Evolutionary conservation across 2,888 invertebrate genomes (phyloP).

Genomic region (Brenthis daphne): DNA sequence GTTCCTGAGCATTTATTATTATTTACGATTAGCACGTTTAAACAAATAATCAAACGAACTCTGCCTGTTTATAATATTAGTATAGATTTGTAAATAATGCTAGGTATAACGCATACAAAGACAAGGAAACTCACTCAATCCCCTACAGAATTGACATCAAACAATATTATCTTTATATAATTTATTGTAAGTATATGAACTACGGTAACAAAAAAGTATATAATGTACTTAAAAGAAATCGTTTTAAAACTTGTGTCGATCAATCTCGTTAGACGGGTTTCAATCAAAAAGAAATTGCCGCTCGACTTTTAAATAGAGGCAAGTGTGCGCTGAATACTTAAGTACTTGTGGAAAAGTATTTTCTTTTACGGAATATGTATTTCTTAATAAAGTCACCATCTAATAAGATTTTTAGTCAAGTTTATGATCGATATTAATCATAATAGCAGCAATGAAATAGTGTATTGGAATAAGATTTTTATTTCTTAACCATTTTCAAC

Average conservation of each 20-base stretch:
- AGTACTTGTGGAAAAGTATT: slow-evolving; percentile 15
- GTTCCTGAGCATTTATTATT: too few relatives aligned
- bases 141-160: too few relatives aligned
- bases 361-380: slow-evolving; percentile 3
- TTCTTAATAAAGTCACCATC: background rate
- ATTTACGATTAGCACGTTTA: too few relatives aligned
- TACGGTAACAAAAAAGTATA: background rate
- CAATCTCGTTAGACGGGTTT: slow-evolving; percentile 26
- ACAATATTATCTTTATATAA: too few relatives aligned
- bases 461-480: background rate
- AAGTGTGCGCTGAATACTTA: slow-evolving; percentile 19
- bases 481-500: too few relatives aligned
- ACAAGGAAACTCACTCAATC: too few relatives aligned
- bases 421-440: background rate
- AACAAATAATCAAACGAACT: too few relatives aligned
- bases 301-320: slow-evolving; percentile 9
- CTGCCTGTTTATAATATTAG: too few relatives aligned
- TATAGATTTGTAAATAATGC: too few relatives aligned
- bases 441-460: background rate
- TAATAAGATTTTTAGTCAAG: background rate
- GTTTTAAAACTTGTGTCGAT: slow-evolving; percentile 14
- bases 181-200: too few relatives aligned
- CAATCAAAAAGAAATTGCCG: slow-evolving; percentile 20
- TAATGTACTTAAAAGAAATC: slow-evolving; percentile 7
- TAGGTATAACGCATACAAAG: too few relatives aligned